Evolutionary conservation across 2,888 invertebrate species (phyloP).

Genomic region (Eremobia ochroleuca): DNA sequence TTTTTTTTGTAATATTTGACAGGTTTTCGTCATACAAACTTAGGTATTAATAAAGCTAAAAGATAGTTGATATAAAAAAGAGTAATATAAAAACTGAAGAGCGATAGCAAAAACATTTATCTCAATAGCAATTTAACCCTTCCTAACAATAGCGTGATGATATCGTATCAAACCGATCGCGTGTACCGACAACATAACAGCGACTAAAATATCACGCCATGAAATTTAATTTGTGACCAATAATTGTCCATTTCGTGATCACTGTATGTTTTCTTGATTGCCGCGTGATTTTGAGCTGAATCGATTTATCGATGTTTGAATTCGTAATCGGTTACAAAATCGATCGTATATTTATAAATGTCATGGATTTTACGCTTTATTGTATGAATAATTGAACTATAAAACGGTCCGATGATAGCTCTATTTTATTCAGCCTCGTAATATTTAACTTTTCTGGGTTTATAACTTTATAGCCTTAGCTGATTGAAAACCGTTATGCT

Average conservation of each 20-base stretch:
- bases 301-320: slow-evolving; percentile 74
- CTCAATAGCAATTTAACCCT: slow-evolving; percentile 75
- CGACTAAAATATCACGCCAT: slow-evolving; percentile 70
- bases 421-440: slow-evolving; percentile 65
- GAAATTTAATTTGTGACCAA: slow-evolving; percentile 75
- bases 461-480: slow-evolving; percentile 19
- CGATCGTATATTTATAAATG: slow-evolving; percentile 82
- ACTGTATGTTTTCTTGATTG: slow-evolving; percentile 77
- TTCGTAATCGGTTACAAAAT: slow-evolving; percentile 80
- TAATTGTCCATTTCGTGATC: slow-evolving; percentile 75
- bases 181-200: slow-evolving; percentile 80
- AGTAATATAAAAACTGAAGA: slow-evolving; percentile 32
- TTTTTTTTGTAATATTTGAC: not conserved
- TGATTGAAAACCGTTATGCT: slow-evolving; percentile 47
- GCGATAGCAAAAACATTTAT: slow-evolving; percentile 74
- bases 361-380: slow-evolving; percentile 80
- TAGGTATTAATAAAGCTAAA: slow-evolving; percentile 3
- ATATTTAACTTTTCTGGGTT: slow-evolving; percentile 37
- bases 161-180: slow-evolving; percentile 76
- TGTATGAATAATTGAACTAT: slow-evolving; percentile 75
- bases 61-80: slow-evolving; percentile 11
- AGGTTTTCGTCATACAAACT: slow-evolving; percentile 16
- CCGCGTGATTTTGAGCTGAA: slow-evolving; percentile 71
- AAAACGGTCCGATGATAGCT: slow-evolving; percentile 64
- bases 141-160: slow-evolving; percentile 74